Evolutionary conservation across 2,888 invertebrate species (phyloP).

Genomic region (Exocentrus adspersus): DNA sequence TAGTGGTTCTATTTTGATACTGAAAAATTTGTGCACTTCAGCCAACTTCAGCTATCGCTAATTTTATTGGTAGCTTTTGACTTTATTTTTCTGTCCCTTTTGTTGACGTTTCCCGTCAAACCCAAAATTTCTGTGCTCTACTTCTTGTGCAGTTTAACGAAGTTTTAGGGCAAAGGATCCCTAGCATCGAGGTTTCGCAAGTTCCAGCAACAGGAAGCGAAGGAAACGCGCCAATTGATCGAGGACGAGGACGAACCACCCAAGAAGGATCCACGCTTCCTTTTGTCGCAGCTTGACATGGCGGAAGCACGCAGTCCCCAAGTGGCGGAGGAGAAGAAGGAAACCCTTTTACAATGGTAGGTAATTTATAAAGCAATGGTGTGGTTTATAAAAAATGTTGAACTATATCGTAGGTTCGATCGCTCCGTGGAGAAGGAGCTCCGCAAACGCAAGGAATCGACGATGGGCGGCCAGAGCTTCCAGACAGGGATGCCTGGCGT

Average conservation of each 20-base stretch:
- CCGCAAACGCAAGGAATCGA: constrained; percentile 46
- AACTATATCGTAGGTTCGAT: constrained; percentile 53
- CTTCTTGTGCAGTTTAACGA: constrained; percentile 24
- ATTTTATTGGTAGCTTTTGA: too few species aligned
- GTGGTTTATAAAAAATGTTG: not conserved
- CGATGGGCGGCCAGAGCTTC: constrained; percentile 2
- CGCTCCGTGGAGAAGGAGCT: constrained; percentile 54
- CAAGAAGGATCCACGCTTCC: constrained; percentile 39
- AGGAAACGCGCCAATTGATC: constrained; percentile 24
- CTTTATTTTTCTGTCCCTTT: too few species aligned
- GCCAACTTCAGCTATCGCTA: too few species aligned
- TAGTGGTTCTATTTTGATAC: too few species aligned
- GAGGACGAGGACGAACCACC: constrained; percentile 39
- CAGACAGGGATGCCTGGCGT: constrained; percentile 23
- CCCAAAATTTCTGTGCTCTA: constrained; percentile 28
- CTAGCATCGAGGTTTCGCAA: constrained; percentile 30
- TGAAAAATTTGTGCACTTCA: too few species aligned
- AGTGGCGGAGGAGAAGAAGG: constrained; percentile 34
- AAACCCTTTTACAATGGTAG: constrained; percentile 49
- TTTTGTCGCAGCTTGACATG: constrained; percentile 37
- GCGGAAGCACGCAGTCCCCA: constrained; percentile 21
- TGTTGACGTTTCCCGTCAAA: constrained; percentile 23
- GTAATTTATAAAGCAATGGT: not conserved
- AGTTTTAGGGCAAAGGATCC: constrained; percentile 30
- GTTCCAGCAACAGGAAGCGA: constrained; percentile 29